These are phyloP conservation scores for Clavelina lepadiformis DNA, from an alignment of 23 tunicate genomes.

Conservation along the genomic window DNA sequence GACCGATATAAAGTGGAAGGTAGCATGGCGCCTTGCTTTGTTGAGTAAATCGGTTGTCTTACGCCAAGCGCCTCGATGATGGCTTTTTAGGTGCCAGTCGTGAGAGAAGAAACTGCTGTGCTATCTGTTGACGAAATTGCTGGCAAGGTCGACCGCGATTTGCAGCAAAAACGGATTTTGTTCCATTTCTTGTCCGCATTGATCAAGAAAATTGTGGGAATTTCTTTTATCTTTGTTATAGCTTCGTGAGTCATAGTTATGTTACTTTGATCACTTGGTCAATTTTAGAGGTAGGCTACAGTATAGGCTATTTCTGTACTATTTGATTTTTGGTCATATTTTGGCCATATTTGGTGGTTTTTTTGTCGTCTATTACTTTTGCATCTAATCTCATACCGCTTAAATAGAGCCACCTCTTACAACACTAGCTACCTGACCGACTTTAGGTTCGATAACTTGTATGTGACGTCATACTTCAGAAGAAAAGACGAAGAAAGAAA, in stretches of 20 bases:
- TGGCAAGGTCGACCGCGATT: constrained; percentile 26
- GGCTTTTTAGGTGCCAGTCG: constrained; percentile 24
- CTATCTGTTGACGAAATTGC: constrained; percentile 46
- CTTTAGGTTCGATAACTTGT: constrained; percentile 65
- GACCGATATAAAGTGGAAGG: constrained; percentile 52
- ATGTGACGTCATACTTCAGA: constrained; percentile 56
- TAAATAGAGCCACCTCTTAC: constrained; percentile 55
- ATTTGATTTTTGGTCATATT: too few relatives aligned
- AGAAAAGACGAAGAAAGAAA: constrained; percentile 69
- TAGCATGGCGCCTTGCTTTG: neutral
- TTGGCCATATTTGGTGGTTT: too few relatives aligned
- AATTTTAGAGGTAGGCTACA: too few relatives aligned
- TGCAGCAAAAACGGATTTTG: constrained; percentile 10
- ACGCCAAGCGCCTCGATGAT: neutral
- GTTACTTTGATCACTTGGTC: too few relatives aligned
- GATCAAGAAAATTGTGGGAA: constrained; percentile 47
- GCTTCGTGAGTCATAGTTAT: constrained; percentile 62
- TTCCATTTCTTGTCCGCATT: constrained; percentile 30
- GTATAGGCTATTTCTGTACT: too few relatives aligned
- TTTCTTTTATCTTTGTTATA: constrained; percentile 55
- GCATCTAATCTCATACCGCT: too few relatives aligned
- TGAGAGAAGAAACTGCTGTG: constrained; percentile 26
- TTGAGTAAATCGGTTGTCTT: neutral
- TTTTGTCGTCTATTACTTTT: too few relatives aligned
- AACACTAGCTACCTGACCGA: constrained; percentile 56